Conservation (phyloP, 2,888 invertebrate species). For the Drosophila multiciliata region DNA sequence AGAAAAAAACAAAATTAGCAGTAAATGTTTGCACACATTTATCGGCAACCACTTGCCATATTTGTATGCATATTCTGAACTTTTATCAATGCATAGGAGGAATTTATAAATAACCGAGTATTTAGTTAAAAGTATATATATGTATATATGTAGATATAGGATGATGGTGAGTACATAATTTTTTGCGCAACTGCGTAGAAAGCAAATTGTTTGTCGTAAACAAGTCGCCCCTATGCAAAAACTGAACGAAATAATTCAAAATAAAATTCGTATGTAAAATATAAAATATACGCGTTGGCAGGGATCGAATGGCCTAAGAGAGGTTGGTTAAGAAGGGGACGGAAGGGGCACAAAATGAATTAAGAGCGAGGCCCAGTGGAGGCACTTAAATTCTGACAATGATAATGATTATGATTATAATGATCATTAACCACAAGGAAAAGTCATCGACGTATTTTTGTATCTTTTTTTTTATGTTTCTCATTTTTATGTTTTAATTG, state of each 20-base stretch:
- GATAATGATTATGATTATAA: slow-evolving; percentile 18
- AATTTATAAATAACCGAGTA: slow-evolving; percentile 43
- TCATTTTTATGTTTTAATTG: slow-evolving; percentile 47
- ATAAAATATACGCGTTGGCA: slow-evolving; percentile 21
- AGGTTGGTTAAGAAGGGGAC: background rate
- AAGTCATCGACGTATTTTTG: slow-evolving; percentile 14
- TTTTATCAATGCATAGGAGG: slow-evolving; percentile 62
- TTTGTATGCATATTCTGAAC: slow-evolving; percentile 56
- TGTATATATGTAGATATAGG: slow-evolving; percentile 6
- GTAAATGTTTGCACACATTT: slow-evolving; percentile 52
- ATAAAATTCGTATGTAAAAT: slow-evolving; percentile 39
- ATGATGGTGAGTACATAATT: slow-evolving; percentile 41
- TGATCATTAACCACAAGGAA: slow-evolving; percentile 5
- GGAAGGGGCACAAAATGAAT: slow-evolving; percentile 21
- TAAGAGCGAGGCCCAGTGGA: slow-evolving; percentile 19
- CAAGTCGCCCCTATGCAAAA: slow-evolving; percentile 52
- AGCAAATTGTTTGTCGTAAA: slow-evolving; percentile 71
- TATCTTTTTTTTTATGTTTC: slow-evolving; percentile 8
- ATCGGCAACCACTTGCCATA: slow-evolving; percentile 55
- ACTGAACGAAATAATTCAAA: slow-evolving; percentile 61
- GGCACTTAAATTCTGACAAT: slow-evolving; percentile 37
- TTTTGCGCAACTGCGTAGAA: slow-evolving; percentile 74
- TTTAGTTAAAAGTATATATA: background rate
- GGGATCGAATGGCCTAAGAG: slow-evolving; percentile 3
- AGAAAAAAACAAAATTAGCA: slow-evolving; percentile 21